Conservation (phyloP, 2,113 vertebrate genomes). For the Cyprinodon variegatus region DNA sequence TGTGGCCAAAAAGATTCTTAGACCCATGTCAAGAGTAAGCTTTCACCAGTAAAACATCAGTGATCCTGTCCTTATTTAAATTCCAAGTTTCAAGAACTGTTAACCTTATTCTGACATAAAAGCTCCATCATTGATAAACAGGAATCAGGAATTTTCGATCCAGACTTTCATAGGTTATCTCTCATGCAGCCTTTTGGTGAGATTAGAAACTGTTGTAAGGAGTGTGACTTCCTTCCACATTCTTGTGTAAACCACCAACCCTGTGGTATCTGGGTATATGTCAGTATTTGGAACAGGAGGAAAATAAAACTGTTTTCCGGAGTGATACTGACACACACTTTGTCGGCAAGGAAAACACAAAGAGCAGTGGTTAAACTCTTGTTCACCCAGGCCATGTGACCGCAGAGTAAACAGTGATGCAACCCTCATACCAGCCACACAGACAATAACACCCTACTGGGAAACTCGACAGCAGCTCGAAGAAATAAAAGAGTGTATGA, state of each 20-base stretch:
- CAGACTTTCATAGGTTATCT: too few relatives aligned
- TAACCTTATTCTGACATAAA: neutral
- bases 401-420: slow-evolving; percentile 52
- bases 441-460: slow-evolving; percentile 12
- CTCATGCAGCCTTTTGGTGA: neutral
- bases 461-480: slow-evolving; percentile 2
- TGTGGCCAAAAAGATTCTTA: too few relatives aligned
- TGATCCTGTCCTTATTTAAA: neutral
- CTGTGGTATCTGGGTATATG: slow-evolving; percentile 5
- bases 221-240: slow-evolving; percentile 25
- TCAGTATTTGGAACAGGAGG: slow-evolving; percentile 11
- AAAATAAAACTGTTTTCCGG: slow-evolving; percentile 15
- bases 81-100: neutral
- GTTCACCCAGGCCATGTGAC: slow-evolving; percentile 59
- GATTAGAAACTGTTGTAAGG: neutral
- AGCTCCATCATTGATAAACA: neutral
- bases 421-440: slow-evolving; percentile 9
- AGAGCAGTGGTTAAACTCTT: slow-evolving; percentile 32
- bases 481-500: neutral
- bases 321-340: neutral
- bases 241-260: slow-evolving; percentile 5
- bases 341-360: neutral
- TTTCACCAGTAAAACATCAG: neutral
- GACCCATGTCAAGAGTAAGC: too few relatives aligned
- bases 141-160: too few relatives aligned